A percentile compares a stretch with the other conserved stretches of the same genome.
These are phyloP conservation scores for Cecropterus lyciades DNA, from an alignment of 1,140 invertebrate genomes.

Conservation along the genomic window DNA sequence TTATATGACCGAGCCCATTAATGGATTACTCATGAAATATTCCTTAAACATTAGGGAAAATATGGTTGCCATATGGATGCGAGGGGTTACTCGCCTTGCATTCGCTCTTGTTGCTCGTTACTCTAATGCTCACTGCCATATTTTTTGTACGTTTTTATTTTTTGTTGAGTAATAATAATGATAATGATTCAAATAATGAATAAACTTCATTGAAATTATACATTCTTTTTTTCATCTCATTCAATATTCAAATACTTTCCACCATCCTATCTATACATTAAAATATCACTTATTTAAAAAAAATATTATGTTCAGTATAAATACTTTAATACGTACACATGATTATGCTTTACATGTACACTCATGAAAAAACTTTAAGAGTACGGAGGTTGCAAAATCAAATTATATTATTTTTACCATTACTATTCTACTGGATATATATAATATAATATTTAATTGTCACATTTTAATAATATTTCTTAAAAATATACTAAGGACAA, in stretches of 20 bases:
- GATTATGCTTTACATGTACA: too few relatives aligned
- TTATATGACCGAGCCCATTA: slow-evolving; percentile 23
- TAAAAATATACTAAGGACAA: too few relatives aligned
- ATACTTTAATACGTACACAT: too few relatives aligned
- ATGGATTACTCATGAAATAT: slow-evolving; percentile 29
- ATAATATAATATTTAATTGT: too few relatives aligned
- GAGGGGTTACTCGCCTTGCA: slow-evolving; percentile 38
- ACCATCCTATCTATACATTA: too few relatives aligned
- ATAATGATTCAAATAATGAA: slow-evolving; percentile 44
- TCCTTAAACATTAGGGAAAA: slow-evolving; percentile 22
- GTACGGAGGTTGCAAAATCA: too few relatives aligned
- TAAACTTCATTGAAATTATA: slow-evolving; percentile 46
- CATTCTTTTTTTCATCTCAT: slow-evolving; percentile 36
- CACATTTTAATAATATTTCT: too few relatives aligned
- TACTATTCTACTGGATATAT: too few relatives aligned
- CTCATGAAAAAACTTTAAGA: too few relatives aligned
- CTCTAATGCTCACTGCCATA: slow-evolving; percentile 68
- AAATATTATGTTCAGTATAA: too few relatives aligned
- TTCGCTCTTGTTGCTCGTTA: slow-evolving; percentile 44
- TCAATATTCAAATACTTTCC: slow-evolving; percentile 18
- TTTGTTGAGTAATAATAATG: slow-evolving; percentile 53
- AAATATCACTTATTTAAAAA: too few relatives aligned
- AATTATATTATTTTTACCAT: too few relatives aligned
- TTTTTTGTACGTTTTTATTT: slow-evolving; percentile 67
- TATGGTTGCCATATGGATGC: slow-evolving; percentile 41